Evolutionary conservation across 2,888 invertebrate genomes (phyloP), one percentile per base, ranked within the genome.

Genomic region (Acheta domesticus): DNA sequence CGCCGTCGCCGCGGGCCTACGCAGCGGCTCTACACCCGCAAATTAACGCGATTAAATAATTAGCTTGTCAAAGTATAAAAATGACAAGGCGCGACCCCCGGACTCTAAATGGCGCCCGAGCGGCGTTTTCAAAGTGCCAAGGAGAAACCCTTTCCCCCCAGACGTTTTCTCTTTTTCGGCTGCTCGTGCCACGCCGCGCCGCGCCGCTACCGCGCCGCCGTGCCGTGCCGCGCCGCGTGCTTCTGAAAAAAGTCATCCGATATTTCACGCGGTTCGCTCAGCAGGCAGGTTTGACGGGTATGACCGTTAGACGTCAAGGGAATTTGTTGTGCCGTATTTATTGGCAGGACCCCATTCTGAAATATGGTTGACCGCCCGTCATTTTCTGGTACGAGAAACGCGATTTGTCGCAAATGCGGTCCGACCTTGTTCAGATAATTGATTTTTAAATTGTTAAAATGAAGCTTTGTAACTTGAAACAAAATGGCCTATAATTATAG

Each of bases 1-100:
- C 16, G 5, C 62, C 4, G 16, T 62, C n/a, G 62, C 16, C 14
- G 62, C 62, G 62, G 62, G 16, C n/a, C n/a, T 11, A n/a, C n/a
- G 62, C 62, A 4, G 62, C 36, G 36, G 36, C 36, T 36, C 62
- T 19, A 62, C 11, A 62, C 62, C 62, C 62, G n/a, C n/a, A 14
- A 62, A 62, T 62, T 62, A 62, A 62, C 62, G n/a, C 62, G 62
- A 62, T 62, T 62, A 62, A 62, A 62, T 62, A 62, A 62, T 62
- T 62, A 62, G 62, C 62, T 62, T 62, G 62, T 62, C 62, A 62
- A 62, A 62, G 62, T 19, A 62, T 62, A 62, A 62, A 62, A 62
- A 62, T 62, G 62, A 62, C 62, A 62, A 62, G 62, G 62, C 62
- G 14, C 62, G n/a, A 62, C 16, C 62, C 62, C 16, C 62, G 14